phyloP scores from a whole-genome alignment of 2,888 invertebrate genomes.

The Chrysomela aeneicollis region DNA sequence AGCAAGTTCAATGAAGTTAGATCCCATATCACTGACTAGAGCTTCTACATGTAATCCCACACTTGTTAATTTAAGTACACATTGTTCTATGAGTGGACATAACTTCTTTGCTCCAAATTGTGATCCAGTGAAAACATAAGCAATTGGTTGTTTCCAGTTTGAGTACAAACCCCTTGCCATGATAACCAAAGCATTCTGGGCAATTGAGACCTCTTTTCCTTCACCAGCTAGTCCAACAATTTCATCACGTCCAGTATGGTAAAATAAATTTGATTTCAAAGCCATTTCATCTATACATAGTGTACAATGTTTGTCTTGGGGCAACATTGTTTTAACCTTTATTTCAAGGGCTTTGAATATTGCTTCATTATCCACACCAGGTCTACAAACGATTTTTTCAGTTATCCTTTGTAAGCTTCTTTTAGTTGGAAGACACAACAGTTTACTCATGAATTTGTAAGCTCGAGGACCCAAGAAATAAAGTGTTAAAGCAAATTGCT shows the following conservation, averaged over 20 bases:
- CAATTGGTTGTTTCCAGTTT: conserved; percentile 24
- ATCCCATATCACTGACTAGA: conserved; percentile 24
- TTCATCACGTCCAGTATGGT: conserved; percentile 26
- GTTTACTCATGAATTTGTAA: conserved; percentile 18
- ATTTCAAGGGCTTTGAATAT: conserved; percentile 21
- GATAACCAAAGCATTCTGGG: conserved; percentile 17
- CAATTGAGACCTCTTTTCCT: neutral
- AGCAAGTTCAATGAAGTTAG: conserved; percentile 23
- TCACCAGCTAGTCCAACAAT: conserved; percentile 11
- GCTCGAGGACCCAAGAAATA: conserved; percentile 26
- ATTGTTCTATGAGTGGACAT: conserved; percentile 12
- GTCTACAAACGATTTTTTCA: conserved; percentile 14
- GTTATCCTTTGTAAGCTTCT: conserved; percentile 8
- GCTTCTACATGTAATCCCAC: conserved; percentile 17
- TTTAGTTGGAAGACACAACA: conserved; percentile 23
- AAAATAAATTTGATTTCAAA: conserved; percentile 19
- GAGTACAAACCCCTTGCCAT: conserved; percentile 16
- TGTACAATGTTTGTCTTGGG: conserved; percentile 25
- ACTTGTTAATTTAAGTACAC: conserved; percentile 13
- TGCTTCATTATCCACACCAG: conserved; percentile 18
- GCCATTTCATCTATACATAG: conserved; percentile 27
- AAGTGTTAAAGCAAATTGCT: conserved; percentile 24
- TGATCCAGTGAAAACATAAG: conserved; percentile 21
- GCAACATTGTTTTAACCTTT: conserved; percentile 4
- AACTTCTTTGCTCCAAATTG: conserved; percentile 8